Percentiles rank a stretch among this genome's conserved stretches.
phyloP scores from a whole-genome alignment of 2,797 vertebrate genomes.

The Molossus alvarezi region DNA sequence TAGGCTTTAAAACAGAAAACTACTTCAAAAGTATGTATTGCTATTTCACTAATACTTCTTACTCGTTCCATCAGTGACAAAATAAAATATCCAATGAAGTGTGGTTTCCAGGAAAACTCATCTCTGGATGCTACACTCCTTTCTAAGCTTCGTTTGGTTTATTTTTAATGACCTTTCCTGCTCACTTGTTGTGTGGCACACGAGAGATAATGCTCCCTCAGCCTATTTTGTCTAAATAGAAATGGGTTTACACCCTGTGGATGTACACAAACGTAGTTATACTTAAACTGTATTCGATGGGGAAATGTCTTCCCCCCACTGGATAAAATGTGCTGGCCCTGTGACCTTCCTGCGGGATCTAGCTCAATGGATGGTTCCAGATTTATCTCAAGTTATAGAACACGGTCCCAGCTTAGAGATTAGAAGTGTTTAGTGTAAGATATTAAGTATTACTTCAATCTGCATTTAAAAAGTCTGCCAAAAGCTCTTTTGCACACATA shows the following conservation, averaged over 20 bases:
- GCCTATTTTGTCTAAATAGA: not conserved
- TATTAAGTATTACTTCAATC: slow-evolving; percentile 41
- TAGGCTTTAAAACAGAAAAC: not conserved
- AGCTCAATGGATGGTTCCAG: not conserved
- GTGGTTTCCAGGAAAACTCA: not conserved
- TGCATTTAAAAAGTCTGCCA: slow-evolving; percentile 13
- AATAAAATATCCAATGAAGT: not conserved
- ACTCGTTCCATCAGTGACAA: not conserved
- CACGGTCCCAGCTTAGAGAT: not conserved
- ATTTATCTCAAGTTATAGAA: not conserved
- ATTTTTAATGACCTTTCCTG: not conserved
- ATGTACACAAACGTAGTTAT: not conserved
- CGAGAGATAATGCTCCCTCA: not conserved
- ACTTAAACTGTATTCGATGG: not conserved
- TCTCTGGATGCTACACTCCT: not conserved
- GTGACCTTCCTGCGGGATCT: not conserved
- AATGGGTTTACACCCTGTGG: not conserved
- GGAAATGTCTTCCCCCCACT: not conserved
- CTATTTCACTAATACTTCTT: not conserved
- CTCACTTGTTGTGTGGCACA: not conserved
- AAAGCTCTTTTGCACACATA: not conserved
- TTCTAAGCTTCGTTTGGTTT: not conserved
- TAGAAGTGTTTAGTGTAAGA: not conserved
- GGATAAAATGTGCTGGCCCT: not conserved
- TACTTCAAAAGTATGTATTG: not conserved